Base-by-base conservation (phyloP, 2,113 vertebrate genomes). In the Callopanchax toddi region DNA sequence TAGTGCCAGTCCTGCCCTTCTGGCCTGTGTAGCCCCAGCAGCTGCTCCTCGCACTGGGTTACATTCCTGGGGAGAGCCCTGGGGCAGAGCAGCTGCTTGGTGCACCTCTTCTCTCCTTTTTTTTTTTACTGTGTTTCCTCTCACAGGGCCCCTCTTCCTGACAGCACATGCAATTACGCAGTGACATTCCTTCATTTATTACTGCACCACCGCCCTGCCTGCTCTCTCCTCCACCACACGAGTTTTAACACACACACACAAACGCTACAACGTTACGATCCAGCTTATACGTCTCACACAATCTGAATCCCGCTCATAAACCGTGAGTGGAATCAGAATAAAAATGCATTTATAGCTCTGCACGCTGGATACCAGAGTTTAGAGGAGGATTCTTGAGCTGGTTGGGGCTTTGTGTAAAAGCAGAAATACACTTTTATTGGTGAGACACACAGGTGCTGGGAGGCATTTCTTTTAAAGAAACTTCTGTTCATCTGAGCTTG, bases 51-150 rank as follows among this genome's bases (percentile, higher is more conserved):
- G 51, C 10, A 23, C 78, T 72, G 85, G 83, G 78, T 79, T 82
- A 82, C 86, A 89, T 89, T 91, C 89, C 85, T 86, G 83, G 85
- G 89, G 86, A 89, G 86, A 88, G 85, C 87, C 89, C 82, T 74
- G 78, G 76, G 82, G 89, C 85, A 78, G 68, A 85, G 85, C 89
- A 91, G 89, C 89, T 91, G 86, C 83, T 73, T 71, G 52, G 51
- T 76, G 79, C 70, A 78, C 77, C 81, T 79, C 80, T 69, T 53
- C 53, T 74, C 46, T 53, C 29, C 34, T 39, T 32, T 11, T 40
- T 16, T 29, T 6, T 23, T 40, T 62, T 26, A 34, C 56, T 40
- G 22, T 21, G 17, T 51, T 78, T 74, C 74, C 82, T 85, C 65
- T 82, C 13, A 7, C 74, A 44, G 74, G 74, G 78, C 74, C 82